Evolutionary conservation across 2,797 vertebrate species (phyloP).

Genomic region (Syndactyla subalaris): DNA sequence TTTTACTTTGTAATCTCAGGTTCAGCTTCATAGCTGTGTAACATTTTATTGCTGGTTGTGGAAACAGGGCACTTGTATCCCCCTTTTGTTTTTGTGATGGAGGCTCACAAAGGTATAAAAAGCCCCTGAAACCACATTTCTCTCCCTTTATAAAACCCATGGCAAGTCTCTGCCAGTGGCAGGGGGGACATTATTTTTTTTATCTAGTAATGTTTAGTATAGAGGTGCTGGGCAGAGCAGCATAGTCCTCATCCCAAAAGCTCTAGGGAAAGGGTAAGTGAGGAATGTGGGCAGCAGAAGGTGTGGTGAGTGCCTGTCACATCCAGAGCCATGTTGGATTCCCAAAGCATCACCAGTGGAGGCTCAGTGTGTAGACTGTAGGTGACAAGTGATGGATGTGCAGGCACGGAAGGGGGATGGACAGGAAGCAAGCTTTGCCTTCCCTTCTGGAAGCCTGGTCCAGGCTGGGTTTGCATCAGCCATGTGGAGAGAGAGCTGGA

Average conservation of each 20-base stretch:
- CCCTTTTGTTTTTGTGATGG: not conserved
- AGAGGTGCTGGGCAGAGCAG: not conserved
- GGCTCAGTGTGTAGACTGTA: fast-evolving
- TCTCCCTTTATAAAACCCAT: not conserved
- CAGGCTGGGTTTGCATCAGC: not conserved
- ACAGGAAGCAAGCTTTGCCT: not conserved
- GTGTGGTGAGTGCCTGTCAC: not conserved
- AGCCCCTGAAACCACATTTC: not conserved
- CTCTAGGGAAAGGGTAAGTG: not conserved
- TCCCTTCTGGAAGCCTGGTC: not conserved
- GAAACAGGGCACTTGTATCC: not conserved
- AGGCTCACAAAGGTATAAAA: not conserved
- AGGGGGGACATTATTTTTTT: too few relatives aligned
- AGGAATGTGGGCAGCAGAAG: not conserved
- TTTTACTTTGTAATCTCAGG: not conserved
- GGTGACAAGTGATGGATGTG: not conserved
- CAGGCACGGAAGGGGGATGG: not conserved
- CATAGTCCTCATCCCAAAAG: not conserved
- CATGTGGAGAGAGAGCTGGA: not conserved
- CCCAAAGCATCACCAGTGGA: not conserved
- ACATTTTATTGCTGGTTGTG: not conserved
- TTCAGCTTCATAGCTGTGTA: not conserved
- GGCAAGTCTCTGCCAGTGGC: not conserved
- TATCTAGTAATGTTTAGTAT: not conserved
- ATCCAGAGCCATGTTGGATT: not conserved